Base-by-base conservation (phyloP, 1,140 invertebrate species). In the Scaptomyza pallida region DNA sequence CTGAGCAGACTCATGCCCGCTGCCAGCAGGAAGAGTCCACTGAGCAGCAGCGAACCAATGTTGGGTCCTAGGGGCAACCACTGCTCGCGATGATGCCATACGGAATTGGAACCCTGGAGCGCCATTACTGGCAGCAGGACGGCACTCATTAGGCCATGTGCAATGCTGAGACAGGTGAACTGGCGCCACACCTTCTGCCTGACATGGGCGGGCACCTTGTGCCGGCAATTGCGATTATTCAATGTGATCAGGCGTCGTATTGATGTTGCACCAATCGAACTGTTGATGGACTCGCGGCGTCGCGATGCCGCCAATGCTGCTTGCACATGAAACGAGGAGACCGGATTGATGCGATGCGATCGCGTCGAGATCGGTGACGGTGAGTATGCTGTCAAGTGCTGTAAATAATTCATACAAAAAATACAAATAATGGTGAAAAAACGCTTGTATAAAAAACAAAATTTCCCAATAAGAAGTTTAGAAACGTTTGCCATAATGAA, bases 241-340 rank as follows among this genome's bases (percentile, higher is more conserved):
- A 94, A 92, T 0, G 94, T 93, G 40, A 95, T 93, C 10, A 95
- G 78, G 0, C 94, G 92, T 8, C 94, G 90, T 1, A 95, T 94
- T 4, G 94, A 95, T 0, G 93, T 94, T 2, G 94, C 93, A 0
- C 94, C 94, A 16, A 94, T 94, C 2, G 94, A 94, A 45, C 94
- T 94, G 57, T 93, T 94, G 74, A 95, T 92, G 3, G 94, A 95
- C 54, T 95, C 94, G 2, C 93, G 92, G 9, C 94, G 92, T n/a
- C 93, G 89, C 57, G 92, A 93, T 13, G 85, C 89, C 9, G 82
- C 89, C 60, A 88, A 51, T 3, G 86, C 90, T 9, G 79, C 89
- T 71, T 90, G 88, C 55, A 89, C 91, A 62, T 83, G 91, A 72
- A 77, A 92, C 75, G 73, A 90, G 72, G 74, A 92, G 64, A 56